Conservation (phyloP, 1,140 invertebrate genomes). For the Drosophila takahashii region DNA sequence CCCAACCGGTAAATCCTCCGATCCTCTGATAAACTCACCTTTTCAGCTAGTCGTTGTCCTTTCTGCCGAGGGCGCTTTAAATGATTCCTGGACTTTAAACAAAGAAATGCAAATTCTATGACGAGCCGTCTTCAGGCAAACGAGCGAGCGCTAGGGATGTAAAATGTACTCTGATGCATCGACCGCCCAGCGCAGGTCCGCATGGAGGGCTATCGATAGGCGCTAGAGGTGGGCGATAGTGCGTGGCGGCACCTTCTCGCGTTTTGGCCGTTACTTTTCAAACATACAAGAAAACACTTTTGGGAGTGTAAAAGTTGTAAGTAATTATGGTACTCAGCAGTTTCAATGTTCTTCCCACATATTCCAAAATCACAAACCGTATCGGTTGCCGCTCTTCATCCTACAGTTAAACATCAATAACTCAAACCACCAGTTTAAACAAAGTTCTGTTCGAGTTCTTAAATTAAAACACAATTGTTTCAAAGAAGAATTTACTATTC, state of each 20-base stretch:
- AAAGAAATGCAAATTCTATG: conserved; percentile 27
- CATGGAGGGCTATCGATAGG: conserved; percentile 13
- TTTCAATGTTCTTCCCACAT: no score
- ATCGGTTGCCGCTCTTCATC: no score
- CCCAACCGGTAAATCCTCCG: conserved; percentile 8
- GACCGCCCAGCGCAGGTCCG: conserved; percentile 19
- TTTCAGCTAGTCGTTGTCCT: conserved; percentile 13
- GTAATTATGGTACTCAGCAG: no score
- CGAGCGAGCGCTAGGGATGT: conserved; percentile 36
- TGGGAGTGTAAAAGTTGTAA: no score
- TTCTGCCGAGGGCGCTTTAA: not conserved
- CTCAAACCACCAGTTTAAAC: no score
- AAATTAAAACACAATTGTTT: no score
- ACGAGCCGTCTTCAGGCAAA: conserved; percentile 22
- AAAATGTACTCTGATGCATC: conserved; percentile 29
- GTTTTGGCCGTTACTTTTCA: conserved; percentile 1
- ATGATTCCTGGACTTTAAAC: conserved; percentile 26
- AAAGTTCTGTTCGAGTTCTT: no score
- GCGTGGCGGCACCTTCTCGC: not conserved
- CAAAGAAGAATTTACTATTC: no score
- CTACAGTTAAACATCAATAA: no score
- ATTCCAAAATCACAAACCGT: no score
- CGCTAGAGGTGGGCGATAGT: conserved; percentile 6
- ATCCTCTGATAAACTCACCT: conserved; percentile 31
- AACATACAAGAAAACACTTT: not conserved